A percentile compares a stretch with the other conserved stretches of the same genome.
These are phyloP conservation scores for Artemisiospiza belli DNA, from an alignment of 2,113 vertebrate genomes.

Conservation along the genomic window DNA sequence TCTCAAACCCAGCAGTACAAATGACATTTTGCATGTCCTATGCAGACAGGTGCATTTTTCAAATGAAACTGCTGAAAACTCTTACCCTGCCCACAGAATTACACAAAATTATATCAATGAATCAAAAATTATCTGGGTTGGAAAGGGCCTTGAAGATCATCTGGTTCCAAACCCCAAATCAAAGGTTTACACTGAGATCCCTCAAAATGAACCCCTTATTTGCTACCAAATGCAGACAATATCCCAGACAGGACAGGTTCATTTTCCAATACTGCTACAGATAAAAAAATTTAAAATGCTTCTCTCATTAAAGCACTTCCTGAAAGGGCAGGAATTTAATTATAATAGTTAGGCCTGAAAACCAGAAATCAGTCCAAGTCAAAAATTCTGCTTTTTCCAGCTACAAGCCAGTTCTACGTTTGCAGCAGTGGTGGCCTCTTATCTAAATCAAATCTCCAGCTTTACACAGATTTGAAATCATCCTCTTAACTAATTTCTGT, in stretches of 20 bases:
- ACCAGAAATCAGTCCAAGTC: background rate
- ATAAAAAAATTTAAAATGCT: background rate
- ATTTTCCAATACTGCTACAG: background rate
- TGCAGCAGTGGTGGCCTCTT: background rate
- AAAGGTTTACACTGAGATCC: background rate
- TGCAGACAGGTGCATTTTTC: background rate
- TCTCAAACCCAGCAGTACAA: background rate
- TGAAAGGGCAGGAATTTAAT: background rate
- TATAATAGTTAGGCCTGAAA: background rate
- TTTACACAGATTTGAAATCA: background rate
- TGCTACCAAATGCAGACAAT: rapidly evolving
- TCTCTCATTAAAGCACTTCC: background rate
- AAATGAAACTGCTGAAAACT: background rate
- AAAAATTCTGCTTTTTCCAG: background rate
- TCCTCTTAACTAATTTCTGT: background rate
- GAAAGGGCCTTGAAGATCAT: background rate
- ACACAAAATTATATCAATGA: background rate
- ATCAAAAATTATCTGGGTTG: background rate
- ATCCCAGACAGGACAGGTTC: background rate
- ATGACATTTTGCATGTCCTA: background rate
- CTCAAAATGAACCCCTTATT: background rate
- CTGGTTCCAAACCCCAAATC: background rate
- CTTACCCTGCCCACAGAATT: background rate
- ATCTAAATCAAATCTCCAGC: background rate
- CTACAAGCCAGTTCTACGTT: background rate